These are phyloP conservation scores for Megaceryle torquata DNA, from an alignment of 2,113 vertebrate genomes.

Conservation along the genomic window DNA sequence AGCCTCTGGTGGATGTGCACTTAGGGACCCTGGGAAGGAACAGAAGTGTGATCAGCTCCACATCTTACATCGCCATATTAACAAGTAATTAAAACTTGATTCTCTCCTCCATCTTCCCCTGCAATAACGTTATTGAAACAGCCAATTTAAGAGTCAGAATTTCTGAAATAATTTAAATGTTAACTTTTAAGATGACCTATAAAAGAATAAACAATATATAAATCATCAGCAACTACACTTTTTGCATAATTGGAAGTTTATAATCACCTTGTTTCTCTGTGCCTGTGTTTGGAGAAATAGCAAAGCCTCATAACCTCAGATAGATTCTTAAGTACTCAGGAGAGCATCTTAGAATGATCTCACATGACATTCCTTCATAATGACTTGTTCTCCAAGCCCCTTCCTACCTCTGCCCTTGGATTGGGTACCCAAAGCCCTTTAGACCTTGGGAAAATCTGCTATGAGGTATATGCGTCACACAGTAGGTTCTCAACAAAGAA, in stretches of 20 bases:
- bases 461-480: fast-evolving
- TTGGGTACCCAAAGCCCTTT: background rate
- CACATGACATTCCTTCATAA: background rate
- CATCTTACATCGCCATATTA: background rate
- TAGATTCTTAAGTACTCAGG: background rate
- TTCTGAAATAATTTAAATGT: constrained; percentile 60
- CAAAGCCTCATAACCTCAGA: background rate
- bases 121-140: constrained; percentile 30
- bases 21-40: background rate
- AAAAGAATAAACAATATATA: constrained; percentile 31
- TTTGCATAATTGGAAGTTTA: constrained; percentile 3
- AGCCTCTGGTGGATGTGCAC: background rate
- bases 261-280: background rate
- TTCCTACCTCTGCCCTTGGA: background rate
- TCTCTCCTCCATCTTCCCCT: background rate
- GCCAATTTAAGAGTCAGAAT: constrained; percentile 38
- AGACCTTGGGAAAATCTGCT: background rate
- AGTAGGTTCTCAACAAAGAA: background rate
- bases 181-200: constrained; percentile 46
- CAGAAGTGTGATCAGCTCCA: background rate
- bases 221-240: constrained; percentile 13
- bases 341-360: background rate
- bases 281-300: background rate
- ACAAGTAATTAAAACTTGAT: constrained; percentile 37
- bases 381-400: background rate